Conservation (phyloP, 2,888 invertebrate species). For the Pristionchus maxplancki region DNA sequence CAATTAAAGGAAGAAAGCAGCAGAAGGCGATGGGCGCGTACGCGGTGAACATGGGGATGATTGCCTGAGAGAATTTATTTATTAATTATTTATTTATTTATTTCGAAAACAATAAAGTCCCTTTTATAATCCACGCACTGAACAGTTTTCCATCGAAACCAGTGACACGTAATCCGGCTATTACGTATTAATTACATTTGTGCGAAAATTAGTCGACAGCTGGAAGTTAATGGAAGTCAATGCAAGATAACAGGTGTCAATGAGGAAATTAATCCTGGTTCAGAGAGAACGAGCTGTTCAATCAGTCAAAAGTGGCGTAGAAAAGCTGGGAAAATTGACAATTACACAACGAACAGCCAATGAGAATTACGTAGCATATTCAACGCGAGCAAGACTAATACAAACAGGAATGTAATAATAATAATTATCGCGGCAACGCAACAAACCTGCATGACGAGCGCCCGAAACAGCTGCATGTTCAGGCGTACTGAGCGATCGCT, state of each 20-base stretch:
- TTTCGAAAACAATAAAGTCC: not conserved
- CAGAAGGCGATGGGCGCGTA: constrained; percentile 18
- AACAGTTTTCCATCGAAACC: not conserved
- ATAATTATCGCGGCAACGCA: not conserved
- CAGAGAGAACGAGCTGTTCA: too few species aligned
- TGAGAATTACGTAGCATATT: not conserved
- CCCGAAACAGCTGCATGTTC: constrained; percentile 27
- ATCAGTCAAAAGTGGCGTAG: too few species aligned
- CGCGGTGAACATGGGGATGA: constrained; percentile 35
- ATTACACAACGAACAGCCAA: not conserved
- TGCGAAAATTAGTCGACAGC: not conserved
- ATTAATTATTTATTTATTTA: not conserved
- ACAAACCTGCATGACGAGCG: constrained; percentile 39
- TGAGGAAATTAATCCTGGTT: too few species aligned
- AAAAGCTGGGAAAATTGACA: too few species aligned
- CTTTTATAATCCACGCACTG: not conserved
- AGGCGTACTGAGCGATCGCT: not conserved
- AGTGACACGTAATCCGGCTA: not conserved
- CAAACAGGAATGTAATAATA: too few species aligned
- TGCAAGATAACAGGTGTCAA: not conserved
- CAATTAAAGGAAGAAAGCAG: constrained; percentile 4
- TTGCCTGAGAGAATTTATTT: not conserved
- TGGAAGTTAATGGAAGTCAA: not conserved
- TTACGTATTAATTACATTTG: not conserved
- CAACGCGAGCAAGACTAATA: too few species aligned